These are phyloP conservation scores for Drosophila truncata DNA, from an alignment of 1,140 invertebrate genomes.

Conservation along the genomic window DNA sequence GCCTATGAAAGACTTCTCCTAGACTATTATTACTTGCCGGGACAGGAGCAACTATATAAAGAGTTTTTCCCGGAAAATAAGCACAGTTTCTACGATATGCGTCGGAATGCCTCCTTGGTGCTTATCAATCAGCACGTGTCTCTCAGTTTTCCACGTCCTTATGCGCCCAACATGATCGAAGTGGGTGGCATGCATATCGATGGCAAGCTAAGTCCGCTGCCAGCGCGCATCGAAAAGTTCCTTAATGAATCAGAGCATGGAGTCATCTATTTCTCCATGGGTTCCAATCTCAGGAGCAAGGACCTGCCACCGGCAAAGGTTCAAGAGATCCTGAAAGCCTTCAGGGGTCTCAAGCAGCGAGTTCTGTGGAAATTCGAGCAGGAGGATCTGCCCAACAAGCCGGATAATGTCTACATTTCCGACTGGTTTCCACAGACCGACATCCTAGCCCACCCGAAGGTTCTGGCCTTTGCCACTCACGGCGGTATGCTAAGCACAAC, in stretches of 20 bases:
- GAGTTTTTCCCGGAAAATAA: conserved; percentile 67
- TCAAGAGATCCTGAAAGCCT: conserved; percentile 86
- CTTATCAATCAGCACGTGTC: conserved; percentile 86
- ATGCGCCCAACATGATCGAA: conserved; percentile 85
- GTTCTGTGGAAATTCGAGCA: conserved; percentile 88
- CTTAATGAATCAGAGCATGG: conserved; percentile 86
- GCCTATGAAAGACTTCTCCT: conserved; percentile 53
- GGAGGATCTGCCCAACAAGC: conserved; percentile 84
- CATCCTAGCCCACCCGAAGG: conserved; percentile 87
- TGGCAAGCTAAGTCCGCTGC: conserved; percentile 70
- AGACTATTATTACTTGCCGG: conserved; percentile 60
- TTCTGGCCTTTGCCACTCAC: conserved; percentile 87
- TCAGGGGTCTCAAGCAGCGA: conserved; percentile 86
- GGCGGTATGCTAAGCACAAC: conserved; percentile 87
- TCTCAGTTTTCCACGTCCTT: conserved; percentile 83
- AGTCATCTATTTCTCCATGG: conserved; percentile 87
- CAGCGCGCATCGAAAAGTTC: conserved; percentile 63
- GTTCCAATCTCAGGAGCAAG: conserved; percentile 53
- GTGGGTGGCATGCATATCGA: conserved; percentile 86
- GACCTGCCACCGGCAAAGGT: conserved; percentile 85
- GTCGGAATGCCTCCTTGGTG: conserved; percentile 86
- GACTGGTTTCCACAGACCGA: conserved; percentile 89
- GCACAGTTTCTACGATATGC: conserved; percentile 50
- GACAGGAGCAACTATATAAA: conserved; percentile 66
- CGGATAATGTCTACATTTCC: conserved; percentile 87